These are phyloP conservation scores for Battus philenor DNA, from an alignment of 1,140 invertebrate genomes.

Conservation along the genomic window DNA sequence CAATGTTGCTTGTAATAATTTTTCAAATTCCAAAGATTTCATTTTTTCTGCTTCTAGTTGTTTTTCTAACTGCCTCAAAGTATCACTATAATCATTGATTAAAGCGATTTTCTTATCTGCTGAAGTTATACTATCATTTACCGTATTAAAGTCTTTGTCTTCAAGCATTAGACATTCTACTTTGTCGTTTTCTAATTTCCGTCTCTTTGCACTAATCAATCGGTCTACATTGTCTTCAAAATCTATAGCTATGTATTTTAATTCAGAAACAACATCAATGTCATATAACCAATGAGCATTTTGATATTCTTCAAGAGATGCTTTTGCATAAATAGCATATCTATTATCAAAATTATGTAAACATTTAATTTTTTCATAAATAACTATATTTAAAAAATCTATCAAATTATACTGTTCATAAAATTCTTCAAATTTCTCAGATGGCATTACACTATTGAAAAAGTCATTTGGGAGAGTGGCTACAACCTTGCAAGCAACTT, in stretches of 20 bases:
- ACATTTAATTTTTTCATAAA: constrained; percentile 68
- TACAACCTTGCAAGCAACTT: constrained; percentile 62
- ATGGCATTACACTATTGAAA: constrained; percentile 35
- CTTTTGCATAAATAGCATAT: constrained; percentile 61
- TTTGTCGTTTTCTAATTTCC: constrained; percentile 47
- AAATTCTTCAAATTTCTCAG: constrained; percentile 40
- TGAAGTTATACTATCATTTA: constrained; percentile 48
- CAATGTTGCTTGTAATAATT: constrained; percentile 48
- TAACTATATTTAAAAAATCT: constrained; percentile 65
- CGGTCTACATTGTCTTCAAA: constrained; percentile 57
- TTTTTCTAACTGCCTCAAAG: constrained; percentile 50
- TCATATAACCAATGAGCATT: constrained; percentile 62
- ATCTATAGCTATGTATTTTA: constrained; percentile 51
- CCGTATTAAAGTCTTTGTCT: constrained; percentile 50
- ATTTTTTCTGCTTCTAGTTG: constrained; percentile 56
- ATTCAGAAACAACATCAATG: constrained; percentile 33
- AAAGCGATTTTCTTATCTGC: constrained; percentile 42
- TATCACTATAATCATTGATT: constrained; percentile 41
- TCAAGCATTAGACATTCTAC: constrained; percentile 47
- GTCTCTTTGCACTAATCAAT: constrained; percentile 51
- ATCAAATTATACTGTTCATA: constrained; percentile 57
- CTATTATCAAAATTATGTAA: constrained; percentile 53
- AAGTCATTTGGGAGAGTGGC: constrained; percentile 51
- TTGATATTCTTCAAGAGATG: constrained; percentile 50
- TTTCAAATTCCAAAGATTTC: constrained; percentile 62